phyloP scores from a whole-genome alignment of 2,113 vertebrate species.

The Ceyx cyanopectus region DNA sequence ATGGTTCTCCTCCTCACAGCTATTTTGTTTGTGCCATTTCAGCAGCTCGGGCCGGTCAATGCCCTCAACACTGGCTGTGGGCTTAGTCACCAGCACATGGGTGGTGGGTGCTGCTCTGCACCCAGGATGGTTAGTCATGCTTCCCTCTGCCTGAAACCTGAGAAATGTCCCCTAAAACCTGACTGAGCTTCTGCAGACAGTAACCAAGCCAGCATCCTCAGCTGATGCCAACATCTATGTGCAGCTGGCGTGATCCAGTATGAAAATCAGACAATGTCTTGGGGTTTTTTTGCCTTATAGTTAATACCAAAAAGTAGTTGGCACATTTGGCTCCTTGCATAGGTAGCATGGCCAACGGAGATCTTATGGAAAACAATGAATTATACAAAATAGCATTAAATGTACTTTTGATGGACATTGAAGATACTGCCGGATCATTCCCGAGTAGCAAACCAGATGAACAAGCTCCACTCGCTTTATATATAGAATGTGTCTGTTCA shows the following conservation, averaged over 20 bases:
- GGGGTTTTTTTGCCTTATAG: background rate
- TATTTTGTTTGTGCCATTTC: background rate
- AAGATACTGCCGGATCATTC: background rate
- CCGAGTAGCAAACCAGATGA: background rate
- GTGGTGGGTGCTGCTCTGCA: background rate
- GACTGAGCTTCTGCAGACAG: background rate
- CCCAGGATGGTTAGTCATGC: accelerated
- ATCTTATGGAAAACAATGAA: background rate
- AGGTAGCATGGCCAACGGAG: background rate
- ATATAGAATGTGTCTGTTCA: background rate
- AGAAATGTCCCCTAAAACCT: background rate
- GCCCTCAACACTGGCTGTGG: background rate
- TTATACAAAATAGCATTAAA: constrained; percentile 40
- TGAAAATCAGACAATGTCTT: background rate
- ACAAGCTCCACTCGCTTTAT: background rate
- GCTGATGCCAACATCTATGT: background rate
- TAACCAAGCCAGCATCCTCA: background rate
- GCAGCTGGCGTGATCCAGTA: background rate
- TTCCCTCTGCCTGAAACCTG: background rate
- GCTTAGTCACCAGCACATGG: background rate
- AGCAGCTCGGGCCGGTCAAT: background rate
- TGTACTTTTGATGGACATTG: background rate
- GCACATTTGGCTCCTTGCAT: background rate
- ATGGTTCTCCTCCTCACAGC: background rate
- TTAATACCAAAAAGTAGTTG: background rate